These are phyloP conservation scores for Tillus elongatus DNA, from an alignment of 2,888 invertebrate species.

Conservation along the genomic window DNA sequence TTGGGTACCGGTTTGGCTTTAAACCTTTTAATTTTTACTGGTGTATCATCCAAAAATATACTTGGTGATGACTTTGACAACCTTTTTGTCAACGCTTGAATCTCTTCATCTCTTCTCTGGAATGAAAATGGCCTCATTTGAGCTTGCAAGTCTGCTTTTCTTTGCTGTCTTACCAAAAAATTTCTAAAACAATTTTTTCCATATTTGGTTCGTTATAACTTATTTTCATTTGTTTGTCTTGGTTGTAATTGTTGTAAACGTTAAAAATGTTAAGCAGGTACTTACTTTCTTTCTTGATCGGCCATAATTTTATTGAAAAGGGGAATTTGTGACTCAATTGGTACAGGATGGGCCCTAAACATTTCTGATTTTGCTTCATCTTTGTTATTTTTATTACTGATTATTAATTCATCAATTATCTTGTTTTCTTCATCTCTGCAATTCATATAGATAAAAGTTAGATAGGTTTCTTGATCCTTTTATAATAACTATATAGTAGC, in stretches of 20 bases:
- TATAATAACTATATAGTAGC: constrained; percentile 7
- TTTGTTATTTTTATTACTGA: constrained; percentile 29
- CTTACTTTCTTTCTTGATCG: constrained; percentile 61
- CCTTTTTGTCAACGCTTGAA: constrained; percentile 36
- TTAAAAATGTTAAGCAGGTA: background rate
- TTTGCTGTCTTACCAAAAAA: constrained; percentile 50
- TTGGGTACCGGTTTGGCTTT: constrained; percentile 61
- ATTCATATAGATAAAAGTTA: no score
- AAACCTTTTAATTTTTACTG: constrained; percentile 49
- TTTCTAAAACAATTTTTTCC: constrained; percentile 45
- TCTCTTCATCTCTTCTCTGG: constrained; percentile 50
- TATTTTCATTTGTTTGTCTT: background rate
- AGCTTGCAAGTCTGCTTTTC: constrained; percentile 52
- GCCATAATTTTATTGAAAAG: constrained; percentile 63
- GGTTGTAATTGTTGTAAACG: constrained; percentile 2
- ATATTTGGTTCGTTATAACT: constrained; percentile 5
- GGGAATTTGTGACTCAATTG: constrained; percentile 61
- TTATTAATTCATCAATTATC: constrained; percentile 44
- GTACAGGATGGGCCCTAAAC: constrained; percentile 55
- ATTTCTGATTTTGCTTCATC: constrained; percentile 44
- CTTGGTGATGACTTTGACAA: constrained; percentile 39
- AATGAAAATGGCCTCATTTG: constrained; percentile 60
- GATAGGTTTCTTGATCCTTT: no score
- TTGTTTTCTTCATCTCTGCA: constrained; percentile 58
- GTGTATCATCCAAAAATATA: constrained; percentile 32